These are phyloP conservation scores for Lucilia sericata DNA, from an alignment of 1,140 invertebrate genomes.

Conservation along the genomic window DNA sequence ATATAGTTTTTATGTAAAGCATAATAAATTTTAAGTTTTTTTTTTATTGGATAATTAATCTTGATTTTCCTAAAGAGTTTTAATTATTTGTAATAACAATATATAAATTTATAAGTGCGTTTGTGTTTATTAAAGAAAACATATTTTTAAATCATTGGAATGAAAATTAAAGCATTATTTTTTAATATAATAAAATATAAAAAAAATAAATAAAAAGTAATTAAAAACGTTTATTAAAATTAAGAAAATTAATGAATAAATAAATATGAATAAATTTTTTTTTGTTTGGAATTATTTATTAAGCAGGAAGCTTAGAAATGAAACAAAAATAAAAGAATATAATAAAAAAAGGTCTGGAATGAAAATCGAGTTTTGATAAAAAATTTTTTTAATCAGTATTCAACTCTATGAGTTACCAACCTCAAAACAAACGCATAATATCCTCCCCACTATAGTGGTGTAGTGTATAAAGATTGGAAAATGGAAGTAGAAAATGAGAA, in stretches of 20 bases:
- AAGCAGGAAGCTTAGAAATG: too few species aligned
- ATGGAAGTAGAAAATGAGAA: too few species aligned
- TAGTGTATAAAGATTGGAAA: too few species aligned
- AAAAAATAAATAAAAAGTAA: too few species aligned
- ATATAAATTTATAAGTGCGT: background rate
- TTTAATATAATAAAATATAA: background rate
- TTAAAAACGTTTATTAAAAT: background rate
- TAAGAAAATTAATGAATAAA: background rate
- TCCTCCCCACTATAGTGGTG: too few species aligned
- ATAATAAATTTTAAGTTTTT: background rate
- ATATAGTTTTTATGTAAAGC: constrained; percentile 4
- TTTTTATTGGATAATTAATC: background rate
- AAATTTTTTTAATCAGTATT: too few species aligned
- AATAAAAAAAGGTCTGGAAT: too few species aligned
- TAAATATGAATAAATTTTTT: background rate
- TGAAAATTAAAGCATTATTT: background rate
- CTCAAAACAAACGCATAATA: too few species aligned
- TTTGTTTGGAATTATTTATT: too few species aligned
- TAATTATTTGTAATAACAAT: background rate
- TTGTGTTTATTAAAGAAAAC: background rate
- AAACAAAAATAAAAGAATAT: too few species aligned
- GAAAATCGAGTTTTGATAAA: too few species aligned
- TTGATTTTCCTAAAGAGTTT: background rate
- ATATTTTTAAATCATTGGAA: background rate
- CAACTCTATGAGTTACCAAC: too few species aligned